Evolutionary conservation across 1,140 invertebrate genomes (phyloP), one percentile per base, ranked within the genome.

Genomic region (Prorops nasuta): DNA sequence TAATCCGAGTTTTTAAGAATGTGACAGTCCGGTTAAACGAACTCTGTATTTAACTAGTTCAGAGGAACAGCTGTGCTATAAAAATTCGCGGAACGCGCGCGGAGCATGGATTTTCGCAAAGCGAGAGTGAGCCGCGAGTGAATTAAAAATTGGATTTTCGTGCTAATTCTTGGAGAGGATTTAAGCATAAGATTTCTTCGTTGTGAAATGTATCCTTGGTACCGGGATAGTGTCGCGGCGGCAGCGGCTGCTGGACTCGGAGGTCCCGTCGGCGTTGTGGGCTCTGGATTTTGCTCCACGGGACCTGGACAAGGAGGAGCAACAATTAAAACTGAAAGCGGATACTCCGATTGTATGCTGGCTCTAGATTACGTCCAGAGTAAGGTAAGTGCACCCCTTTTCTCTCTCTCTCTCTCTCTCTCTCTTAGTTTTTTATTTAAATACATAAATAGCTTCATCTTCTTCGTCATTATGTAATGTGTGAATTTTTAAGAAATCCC

Each of bases 141-240:
- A n/a, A n/a, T n/a, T n/a, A n/a, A n/a, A n/a, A n/a, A n/a, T n/a
- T n/a, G n/a, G n/a, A n/a, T n/a, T n/a, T n/a, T n/a, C n/a, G n/a
- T n/a, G n/a, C n/a, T n/a, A n/a, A n/a, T n/a, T n/a, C n/a, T n/a
- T n/a, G n/a, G n/a, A n/a, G n/a, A n/a, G n/a, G n/a, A n/a, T n/a
- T n/a, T n/a, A n/a, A n/a, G n/a, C n/a, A n/a, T n/a, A n/a, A n/a
- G n/a, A n/a, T n/a, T n/a, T n/a, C n/a, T n/a, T n/a, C n/a, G n/a
- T n/a, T n/a, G n/a, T n/a, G 10, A 45, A 0, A 87, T 86, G 84
- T 87, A 87, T 76, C 83, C 85, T 43, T 87, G 84, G 84, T 86
- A 86, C 66, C 74, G 85, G 54, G 85, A 86, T 56, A 83, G 82
- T 60, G 81, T 84, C 55, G 81, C 79, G 36, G 81, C 82, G 52